Conservation (phyloP, 1,140 invertebrate species). For the Drosophila tristis region DNA sequence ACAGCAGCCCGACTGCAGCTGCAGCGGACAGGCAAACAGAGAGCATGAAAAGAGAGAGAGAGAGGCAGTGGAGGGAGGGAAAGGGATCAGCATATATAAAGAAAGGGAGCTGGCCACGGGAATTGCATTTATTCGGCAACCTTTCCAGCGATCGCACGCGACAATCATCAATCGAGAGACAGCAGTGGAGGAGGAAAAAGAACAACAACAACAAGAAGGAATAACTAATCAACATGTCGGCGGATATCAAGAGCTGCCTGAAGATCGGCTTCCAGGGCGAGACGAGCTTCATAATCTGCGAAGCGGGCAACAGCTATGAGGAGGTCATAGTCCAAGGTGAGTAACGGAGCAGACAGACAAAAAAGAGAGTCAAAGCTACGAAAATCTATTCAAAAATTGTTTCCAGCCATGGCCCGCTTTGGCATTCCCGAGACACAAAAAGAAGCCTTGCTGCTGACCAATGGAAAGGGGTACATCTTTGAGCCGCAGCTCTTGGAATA, state of each 20-base stretch:
- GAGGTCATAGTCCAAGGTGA: slow-evolving; percentile 63
- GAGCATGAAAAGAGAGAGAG: not conserved
- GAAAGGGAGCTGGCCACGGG: slow-evolving; percentile 29
- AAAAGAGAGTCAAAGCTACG: not conserved
- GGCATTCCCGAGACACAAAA: slow-evolving; percentile 45
- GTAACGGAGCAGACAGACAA: slow-evolving; percentile 1
- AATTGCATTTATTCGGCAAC: slow-evolving; percentile 38
- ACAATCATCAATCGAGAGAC: not conserved
- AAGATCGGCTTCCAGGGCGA: slow-evolving; percentile 67
- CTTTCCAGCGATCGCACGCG: slow-evolving; percentile 28
- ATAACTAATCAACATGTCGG: slow-evolving; percentile 32
- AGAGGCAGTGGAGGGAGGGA: not conserved
- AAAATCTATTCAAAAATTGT: not conserved
- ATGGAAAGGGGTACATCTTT: slow-evolving; percentile 68
- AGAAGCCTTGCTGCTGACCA: slow-evolving; percentile 57
- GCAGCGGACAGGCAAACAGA: slow-evolving; percentile 15
- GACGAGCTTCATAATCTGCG: slow-evolving; percentile 45
- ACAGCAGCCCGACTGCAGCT: slow-evolving; percentile 22
- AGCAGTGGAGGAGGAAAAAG: not conserved
- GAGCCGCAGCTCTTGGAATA: slow-evolving; percentile 70
- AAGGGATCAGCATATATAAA: slow-evolving; percentile 26
- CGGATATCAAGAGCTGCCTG: slow-evolving; percentile 39
- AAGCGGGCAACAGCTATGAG: slow-evolving; percentile 51
- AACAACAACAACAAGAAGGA: not conserved
- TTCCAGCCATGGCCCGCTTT: slow-evolving; percentile 53